Percentiles rank a stretch among this genome's conserved stretches.
Conservation (phyloP, 1,140 invertebrate genomes). For the Manduca sexta region DNA sequence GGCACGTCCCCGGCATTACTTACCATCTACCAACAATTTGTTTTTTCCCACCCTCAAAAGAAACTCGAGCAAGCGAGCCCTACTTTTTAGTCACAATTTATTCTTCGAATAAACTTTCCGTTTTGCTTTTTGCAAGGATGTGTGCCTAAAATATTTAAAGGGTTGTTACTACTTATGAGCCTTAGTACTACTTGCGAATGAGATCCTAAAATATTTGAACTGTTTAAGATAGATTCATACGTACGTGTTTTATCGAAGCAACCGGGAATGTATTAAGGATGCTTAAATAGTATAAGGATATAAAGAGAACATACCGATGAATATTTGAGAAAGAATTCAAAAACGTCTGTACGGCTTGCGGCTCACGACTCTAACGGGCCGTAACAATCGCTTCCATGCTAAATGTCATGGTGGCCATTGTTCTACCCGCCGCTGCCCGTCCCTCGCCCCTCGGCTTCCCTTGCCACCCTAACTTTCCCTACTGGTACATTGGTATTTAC, state of each 20-base stretch:
- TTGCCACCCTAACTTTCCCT: constrained; percentile 33
- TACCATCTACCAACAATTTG: constrained; percentile 56
- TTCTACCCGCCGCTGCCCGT: constrained; percentile 37
- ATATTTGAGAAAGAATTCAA: constrained; percentile 28
- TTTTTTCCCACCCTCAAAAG: constrained; percentile 46
- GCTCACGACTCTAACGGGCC: constrained; percentile 55
- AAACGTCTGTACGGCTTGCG: constrained; percentile 50
- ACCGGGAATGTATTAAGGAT: too few relatives aligned
- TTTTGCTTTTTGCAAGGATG: constrained; percentile 41
- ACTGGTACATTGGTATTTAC: constrained; percentile 55
- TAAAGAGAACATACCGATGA: constrained; percentile 9
- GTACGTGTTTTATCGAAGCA: too few relatives aligned
- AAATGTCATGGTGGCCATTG: constrained; percentile 71
- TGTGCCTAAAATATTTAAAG: constrained; percentile 56
- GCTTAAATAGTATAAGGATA: too few relatives aligned
- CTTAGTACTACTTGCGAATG: constrained; percentile 26
- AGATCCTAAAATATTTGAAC: too few relatives aligned
- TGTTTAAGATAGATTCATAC: too few relatives aligned
- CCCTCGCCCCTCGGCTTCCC: constrained; percentile 15
- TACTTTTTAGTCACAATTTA: constrained; percentile 57
- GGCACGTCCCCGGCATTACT: constrained; percentile 51
- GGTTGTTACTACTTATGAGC: constrained; percentile 36
- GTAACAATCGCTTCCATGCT: constrained; percentile 69
- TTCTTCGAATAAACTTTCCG: constrained; percentile 56
- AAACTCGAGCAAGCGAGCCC: constrained; percentile 41